Percentiles rank a stretch among this genome's conserved stretches.
These are phyloP conservation scores for Eurytoma adleriae DNA, from an alignment of 2,888 invertebrate species.

Conservation along the genomic window DNA sequence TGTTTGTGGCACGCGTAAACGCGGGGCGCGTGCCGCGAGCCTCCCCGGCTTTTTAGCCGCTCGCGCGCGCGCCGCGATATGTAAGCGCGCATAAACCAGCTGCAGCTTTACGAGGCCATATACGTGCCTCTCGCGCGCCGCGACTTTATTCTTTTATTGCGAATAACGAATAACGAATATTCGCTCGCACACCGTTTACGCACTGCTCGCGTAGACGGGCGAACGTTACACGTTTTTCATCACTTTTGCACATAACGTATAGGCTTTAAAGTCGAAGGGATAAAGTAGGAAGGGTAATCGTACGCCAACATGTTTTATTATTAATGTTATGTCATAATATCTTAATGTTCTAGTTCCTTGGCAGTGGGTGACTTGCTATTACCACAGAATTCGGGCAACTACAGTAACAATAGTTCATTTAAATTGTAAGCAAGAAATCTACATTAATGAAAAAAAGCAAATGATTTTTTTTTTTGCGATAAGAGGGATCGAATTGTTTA, in stretches of 20 bases:
- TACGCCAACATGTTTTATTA: too few relatives aligned
- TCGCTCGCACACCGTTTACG: conserved; percentile 51
- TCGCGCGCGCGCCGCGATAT: conserved; percentile 19
- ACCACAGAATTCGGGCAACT: too few relatives aligned
- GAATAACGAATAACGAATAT: conserved; percentile 64
- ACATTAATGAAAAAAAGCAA: too few relatives aligned
- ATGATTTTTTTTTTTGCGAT: too few relatives aligned
- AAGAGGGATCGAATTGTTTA: too few relatives aligned
- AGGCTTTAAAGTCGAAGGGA: background rate
- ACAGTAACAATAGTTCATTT: too few relatives aligned
- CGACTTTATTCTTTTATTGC: conserved; percentile 72
- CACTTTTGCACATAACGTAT: background rate
- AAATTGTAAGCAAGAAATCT: too few relatives aligned
- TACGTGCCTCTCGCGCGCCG: conserved; percentile 56
- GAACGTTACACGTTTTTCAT: background rate
- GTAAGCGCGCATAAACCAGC: conserved; percentile 65
- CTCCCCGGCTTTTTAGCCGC: conserved; percentile 30
- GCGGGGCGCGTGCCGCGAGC: conserved; percentile 43
- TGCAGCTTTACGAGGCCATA: conserved; percentile 71
- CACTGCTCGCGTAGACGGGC: conserved; percentile 40
- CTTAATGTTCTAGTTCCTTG: too few relatives aligned
- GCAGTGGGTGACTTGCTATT: too few relatives aligned
- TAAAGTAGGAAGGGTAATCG: background rate
- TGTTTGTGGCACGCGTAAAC: background rate
- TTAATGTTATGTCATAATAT: too few relatives aligned